Percentiles rank a stretch among this genome's conserved stretches.
phyloP scores from a whole-genome alignment of 2,113 vertebrate genomes.

The Callopanchax toddi region DNA sequence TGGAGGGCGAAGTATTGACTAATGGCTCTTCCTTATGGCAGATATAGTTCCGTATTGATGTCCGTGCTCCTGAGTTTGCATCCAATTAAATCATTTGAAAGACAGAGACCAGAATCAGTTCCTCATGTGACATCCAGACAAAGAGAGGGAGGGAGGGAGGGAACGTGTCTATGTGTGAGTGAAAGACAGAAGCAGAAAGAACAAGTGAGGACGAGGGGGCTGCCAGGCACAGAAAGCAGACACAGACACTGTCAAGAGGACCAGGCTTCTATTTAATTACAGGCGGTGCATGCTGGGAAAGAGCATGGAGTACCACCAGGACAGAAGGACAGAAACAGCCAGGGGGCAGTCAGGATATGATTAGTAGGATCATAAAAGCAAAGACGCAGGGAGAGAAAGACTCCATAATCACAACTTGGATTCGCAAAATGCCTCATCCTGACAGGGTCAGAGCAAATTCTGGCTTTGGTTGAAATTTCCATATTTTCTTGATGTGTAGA shows the following conservation, averaged over 20 bases:
- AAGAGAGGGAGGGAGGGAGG: conserved; percentile 20
- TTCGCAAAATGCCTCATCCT: conserved; percentile 61
- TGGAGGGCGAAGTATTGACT: conserved; percentile 69
- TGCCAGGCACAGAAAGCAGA: conserved; percentile 62
- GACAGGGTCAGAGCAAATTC: conserved; percentile 63
- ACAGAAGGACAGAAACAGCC: conserved; percentile 73
- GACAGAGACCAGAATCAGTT: conserved; percentile 75
- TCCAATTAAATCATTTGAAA: conserved; percentile 82
- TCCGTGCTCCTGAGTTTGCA: conserved; percentile 73
- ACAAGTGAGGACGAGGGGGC: conserved; percentile 38
- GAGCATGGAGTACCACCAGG: conserved; percentile 60
- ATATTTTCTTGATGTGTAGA: conserved; percentile 42
- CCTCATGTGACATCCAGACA: conserved; percentile 68
- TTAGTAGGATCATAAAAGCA: conserved; percentile 76
- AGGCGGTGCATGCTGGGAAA: conserved; percentile 70
- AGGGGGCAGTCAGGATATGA: conserved; percentile 72
- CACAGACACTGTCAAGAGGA: conserved; percentile 69
- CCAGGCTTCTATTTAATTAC: conserved; percentile 75
- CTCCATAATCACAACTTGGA: conserved; percentile 67
- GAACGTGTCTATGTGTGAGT: conserved; percentile 38
- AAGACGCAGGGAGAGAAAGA: conserved; percentile 62
- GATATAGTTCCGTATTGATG: conserved; percentile 78
- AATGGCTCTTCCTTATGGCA: conserved; percentile 76
- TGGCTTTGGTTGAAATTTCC: conserved; percentile 66
- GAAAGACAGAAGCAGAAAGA: conserved; percentile 29